phyloP scores from a whole-genome alignment of 2,888 invertebrate species.

The Hypsopygia costalis region DNA sequence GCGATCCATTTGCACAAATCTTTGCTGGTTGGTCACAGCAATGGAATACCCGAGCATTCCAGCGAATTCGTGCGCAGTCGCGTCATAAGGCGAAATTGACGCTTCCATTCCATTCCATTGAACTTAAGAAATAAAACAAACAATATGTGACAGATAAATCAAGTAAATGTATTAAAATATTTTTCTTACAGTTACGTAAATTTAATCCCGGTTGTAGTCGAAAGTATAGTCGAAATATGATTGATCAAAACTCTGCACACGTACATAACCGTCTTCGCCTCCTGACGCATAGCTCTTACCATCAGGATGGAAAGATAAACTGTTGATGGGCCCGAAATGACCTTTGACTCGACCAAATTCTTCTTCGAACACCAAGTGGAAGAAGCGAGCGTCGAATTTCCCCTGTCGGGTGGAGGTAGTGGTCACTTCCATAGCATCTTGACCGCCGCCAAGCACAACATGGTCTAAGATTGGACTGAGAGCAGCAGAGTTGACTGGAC shows the following conservation, averaged over 20 bases:
- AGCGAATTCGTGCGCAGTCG: no score
- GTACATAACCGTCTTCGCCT: slow-evolving; percentile 99
- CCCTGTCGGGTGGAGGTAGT: slow-evolving; percentile 96
- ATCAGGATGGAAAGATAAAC: slow-evolving; percentile 98
- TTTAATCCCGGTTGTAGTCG: slow-evolving; percentile 85
- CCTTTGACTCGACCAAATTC: slow-evolving; percentile 99
- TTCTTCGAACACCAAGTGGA: slow-evolving; percentile 97
- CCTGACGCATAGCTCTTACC: slow-evolving; percentile 98
- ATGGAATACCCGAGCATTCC: no score
- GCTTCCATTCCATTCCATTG: no score
- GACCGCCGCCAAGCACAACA: slow-evolving; percentile 98
- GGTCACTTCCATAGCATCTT: slow-evolving; percentile 99
- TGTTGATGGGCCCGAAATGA: slow-evolving; percentile 99
- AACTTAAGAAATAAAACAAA: slow-evolving; percentile 9
- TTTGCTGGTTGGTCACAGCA: no score
- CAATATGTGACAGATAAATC: slow-evolving; percentile 21
- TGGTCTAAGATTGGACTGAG: slow-evolving; percentile 97
- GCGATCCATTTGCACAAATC: no score
- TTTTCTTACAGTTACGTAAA: slow-evolving; percentile 10
- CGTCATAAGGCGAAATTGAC: no score
- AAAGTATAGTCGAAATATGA: slow-evolving; percentile 98
- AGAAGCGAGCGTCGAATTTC: slow-evolving; percentile 97
- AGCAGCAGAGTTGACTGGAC: slow-evolving; percentile 98
- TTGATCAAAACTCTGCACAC: slow-evolving; percentile 97
- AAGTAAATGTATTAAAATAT: slow-evolving; percentile 12